phyloP scores from a whole-genome alignment of 2,797 vertebrate genomes.

The Lacerta agilis region DNA sequence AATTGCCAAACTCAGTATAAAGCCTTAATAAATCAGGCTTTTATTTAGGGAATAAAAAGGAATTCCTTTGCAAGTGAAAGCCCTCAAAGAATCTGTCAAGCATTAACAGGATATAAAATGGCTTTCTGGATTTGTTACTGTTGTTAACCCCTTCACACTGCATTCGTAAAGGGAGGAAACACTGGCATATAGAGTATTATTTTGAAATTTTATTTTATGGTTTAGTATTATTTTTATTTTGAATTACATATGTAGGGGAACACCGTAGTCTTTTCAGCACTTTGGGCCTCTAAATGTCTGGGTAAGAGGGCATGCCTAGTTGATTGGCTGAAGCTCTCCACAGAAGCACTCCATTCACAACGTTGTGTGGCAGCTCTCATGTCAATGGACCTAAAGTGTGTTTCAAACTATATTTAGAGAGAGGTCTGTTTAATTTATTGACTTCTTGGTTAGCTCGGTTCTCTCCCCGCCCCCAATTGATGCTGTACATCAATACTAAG shows the following conservation, averaged over 20 bases:
- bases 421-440: background rate
- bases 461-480: background rate
- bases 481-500: background rate
- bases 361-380: too few species aligned
- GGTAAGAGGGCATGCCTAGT: too few species aligned
- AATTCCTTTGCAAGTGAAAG: slow-evolving; percentile 27
- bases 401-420: background rate
- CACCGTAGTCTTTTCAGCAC: too few species aligned
- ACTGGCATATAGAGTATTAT: background rate
- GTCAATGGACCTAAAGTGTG: background rate
- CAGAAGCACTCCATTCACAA: background rate
- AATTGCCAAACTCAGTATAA: slow-evolving; percentile 53
- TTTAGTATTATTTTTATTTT: too few species aligned
- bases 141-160: background rate
- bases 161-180: background rate
- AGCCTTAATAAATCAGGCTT: slow-evolving; percentile 52
- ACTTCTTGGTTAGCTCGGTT: background rate
- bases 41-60: slow-evolving; percentile 52
- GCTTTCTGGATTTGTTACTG: background rate
- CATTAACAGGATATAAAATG: slow-evolving; percentile 16
- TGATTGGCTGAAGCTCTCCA: background rate
- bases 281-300: too few species aligned
- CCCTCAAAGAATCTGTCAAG: background rate
- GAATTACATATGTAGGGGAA: too few species aligned
- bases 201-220: too few species aligned